phyloP scores from a whole-genome alignment of 2,888 invertebrate genomes.

The Amiota minor region DNA sequence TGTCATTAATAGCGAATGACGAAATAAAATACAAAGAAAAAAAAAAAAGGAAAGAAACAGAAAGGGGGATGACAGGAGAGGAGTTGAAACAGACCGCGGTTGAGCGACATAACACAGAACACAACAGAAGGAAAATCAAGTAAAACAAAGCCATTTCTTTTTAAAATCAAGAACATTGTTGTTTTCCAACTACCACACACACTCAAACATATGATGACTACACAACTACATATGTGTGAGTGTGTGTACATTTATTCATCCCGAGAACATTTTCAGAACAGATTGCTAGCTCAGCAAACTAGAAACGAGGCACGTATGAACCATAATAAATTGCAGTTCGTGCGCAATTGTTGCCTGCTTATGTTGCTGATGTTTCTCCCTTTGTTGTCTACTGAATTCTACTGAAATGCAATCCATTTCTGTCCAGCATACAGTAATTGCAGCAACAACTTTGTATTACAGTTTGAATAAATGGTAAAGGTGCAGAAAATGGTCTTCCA shows the following conservation, averaged over 20 bases:
- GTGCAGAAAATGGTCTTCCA: conserved; percentile 1
- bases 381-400: too few relatives aligned
- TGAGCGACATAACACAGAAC: not conserved
- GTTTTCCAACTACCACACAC: not conserved
- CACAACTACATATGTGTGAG: not conserved
- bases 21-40: not conserved
- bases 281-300: conserved; percentile 5
- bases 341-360: conserved; percentile 50
- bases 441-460: not conserved
- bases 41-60: too few relatives aligned
- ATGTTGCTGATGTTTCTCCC: not conserved
- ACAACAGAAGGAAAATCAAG: not conserved
- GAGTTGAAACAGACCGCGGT: not conserved
- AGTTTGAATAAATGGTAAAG: not conserved
- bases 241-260: not conserved
- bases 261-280: not conserved
- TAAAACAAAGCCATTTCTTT: not conserved
- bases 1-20: too few relatives aligned
- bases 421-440: not conserved
- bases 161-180: conserved; percentile 5
- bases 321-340: conserved; percentile 63
- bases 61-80: too few relatives aligned
- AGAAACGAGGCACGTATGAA: conserved; percentile 50
- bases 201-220: not conserved
- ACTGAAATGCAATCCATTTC: too few relatives aligned